A percentile compares a stretch with the other conserved stretches of the same genome.
Evolutionary conservation across 2,888 invertebrate genomes (phyloP).

Genomic region (Tachina fera): DNA sequence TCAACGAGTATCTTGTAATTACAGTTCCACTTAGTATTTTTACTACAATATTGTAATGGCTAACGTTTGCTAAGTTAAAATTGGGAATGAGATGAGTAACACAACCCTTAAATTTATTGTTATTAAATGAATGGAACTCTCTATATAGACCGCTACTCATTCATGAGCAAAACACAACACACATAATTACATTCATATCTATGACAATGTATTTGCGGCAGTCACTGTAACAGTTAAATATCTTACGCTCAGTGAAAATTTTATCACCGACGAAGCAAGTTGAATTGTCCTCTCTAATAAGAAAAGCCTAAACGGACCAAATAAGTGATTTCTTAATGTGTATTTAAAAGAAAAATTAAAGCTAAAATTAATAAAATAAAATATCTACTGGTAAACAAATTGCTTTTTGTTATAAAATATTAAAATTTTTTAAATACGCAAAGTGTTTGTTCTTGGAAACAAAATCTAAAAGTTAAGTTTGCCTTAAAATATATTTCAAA

Average conservation of each 20-base stretch:
- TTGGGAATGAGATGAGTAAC: background rate
- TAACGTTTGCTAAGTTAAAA: background rate
- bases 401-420: background rate
- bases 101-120: slow-evolving; percentile 49
- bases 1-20: background rate
- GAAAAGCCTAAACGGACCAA: background rate
- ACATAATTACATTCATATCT: slow-evolving; percentile 6
- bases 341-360: background rate
- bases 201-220: slow-evolving; percentile 32
- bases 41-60: background rate
- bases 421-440: background rate
- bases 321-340: slow-evolving; percentile 2
- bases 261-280: slow-evolving; percentile 81
- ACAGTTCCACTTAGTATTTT: slow-evolving; percentile 1
- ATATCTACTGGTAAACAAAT: background rate
- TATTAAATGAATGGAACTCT: slow-evolving; percentile 40
- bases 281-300: slow-evolving; percentile 71
- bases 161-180: background rate
- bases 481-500: background rate
- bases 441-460: background rate
- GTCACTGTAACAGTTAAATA: slow-evolving; percentile 38
- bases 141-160: slow-evolving; percentile 32
- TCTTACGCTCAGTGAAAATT: slow-evolving; percentile 80
- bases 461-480: background rate
- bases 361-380: slow-evolving; percentile 6